A percentile compares a stretch with the other conserved stretches of the same genome.
Conservation (phyloP, 2,113 vertebrate genomes). For the Pao palembangensis region DNA sequence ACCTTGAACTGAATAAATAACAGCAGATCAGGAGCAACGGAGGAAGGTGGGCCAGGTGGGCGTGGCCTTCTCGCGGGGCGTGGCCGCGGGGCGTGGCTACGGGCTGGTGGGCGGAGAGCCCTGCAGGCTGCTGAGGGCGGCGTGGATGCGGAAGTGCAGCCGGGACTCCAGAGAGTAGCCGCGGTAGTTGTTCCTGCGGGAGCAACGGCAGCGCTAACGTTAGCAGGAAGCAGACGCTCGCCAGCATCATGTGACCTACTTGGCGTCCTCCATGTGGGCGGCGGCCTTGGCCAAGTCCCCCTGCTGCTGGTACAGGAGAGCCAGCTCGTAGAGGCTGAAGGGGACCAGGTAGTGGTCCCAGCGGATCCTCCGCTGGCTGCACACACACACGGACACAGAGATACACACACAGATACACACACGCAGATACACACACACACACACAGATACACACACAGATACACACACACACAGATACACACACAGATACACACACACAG, state of each 20-base stretch:
- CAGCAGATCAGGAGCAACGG: no score
- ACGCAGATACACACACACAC: no score
- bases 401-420: no score
- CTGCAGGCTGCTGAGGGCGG: slow-evolving; percentile 86
- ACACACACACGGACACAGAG: background rate
- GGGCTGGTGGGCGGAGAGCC: slow-evolving; percentile 77
- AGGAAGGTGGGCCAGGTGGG: no score
- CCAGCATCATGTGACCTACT: slow-evolving; percentile 72
- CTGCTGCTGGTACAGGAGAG: slow-evolving; percentile 86
- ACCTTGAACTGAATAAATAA: no score
- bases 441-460: no score
- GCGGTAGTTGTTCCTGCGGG: slow-evolving; percentile 87
- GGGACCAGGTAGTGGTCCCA: slow-evolving; percentile 92
- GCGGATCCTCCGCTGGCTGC: slow-evolving; percentile 85
- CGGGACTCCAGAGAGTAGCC: slow-evolving; percentile 98
- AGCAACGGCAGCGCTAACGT: background rate
- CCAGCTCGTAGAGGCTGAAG: slow-evolving; percentile 89
- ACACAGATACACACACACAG: no score
- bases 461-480: no score
- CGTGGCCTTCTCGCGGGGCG: no score
- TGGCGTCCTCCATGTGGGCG: slow-evolving; percentile 84
- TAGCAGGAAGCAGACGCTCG: no score
- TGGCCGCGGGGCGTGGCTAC: slow-evolving; percentile 41
- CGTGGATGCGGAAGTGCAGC: slow-evolving; percentile 96
- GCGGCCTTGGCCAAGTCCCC: slow-evolving; percentile 84